Conservation (phyloP, 2,888 invertebrate species). For the Peribatodes rhomboidaria region DNA sequence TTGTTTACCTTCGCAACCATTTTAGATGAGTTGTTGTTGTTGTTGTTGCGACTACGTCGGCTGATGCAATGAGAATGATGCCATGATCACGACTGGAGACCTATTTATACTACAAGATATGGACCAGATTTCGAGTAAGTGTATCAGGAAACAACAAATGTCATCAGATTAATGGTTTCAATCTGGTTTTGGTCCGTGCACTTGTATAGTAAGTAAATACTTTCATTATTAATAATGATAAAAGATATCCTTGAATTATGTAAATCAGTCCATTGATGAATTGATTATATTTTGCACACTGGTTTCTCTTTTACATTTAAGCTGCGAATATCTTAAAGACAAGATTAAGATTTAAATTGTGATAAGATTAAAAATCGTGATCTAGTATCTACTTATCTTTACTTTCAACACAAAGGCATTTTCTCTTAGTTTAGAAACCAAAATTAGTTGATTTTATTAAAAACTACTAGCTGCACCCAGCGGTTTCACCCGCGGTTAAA, state of each 20-base stretch:
- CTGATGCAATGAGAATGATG: conserved; percentile 60
- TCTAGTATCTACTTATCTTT: too few relatives aligned
- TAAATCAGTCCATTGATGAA: conserved; percentile 7
- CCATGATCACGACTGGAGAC: conserved; percentile 27
- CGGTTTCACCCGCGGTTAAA: too few relatives aligned
- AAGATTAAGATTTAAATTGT: neutral
- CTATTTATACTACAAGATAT: conserved; percentile 62
- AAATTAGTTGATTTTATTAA: too few relatives aligned
- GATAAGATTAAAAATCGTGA: neutral
- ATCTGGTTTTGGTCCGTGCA: conserved; percentile 32
- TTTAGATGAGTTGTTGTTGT: conserved; percentile 50
- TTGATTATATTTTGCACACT: neutral
- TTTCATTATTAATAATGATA: conserved; percentile 25
- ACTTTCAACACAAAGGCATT: too few relatives aligned
- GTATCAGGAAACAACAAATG: conserved; percentile 54
- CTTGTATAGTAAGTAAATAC: conserved; percentile 11
- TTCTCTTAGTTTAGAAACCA: too few relatives aligned
- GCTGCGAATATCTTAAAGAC: neutral
- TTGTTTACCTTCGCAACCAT: conserved; percentile 75
- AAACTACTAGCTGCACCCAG: too few relatives aligned
- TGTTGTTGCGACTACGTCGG: conserved; percentile 68
- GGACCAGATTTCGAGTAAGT: conserved; percentile 44
- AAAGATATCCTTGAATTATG: conserved; percentile 27
- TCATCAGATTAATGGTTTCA: conserved; percentile 25
- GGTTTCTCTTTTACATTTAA: neutral